Conservation (phyloP, 2,888 invertebrate species). For the Drosophila algonquin region DNA sequence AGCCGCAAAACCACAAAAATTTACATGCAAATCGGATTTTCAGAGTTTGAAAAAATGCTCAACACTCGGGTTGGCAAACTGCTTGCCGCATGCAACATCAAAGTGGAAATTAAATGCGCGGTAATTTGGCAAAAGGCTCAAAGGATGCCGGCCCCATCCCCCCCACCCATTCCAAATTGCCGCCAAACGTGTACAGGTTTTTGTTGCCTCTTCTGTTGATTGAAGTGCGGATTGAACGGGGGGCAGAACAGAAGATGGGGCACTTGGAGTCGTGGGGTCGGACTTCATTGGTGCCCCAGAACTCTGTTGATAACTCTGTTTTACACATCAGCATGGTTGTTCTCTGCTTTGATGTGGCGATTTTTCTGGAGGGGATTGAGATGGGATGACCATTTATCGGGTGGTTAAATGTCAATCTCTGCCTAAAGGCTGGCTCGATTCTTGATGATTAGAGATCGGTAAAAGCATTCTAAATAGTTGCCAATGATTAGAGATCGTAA, state of each 20-base stretch:
- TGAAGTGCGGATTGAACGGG: conserved; percentile 56
- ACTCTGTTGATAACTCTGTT: conserved; percentile 67
- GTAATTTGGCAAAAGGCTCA: conserved; percentile 82
- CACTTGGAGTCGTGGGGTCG: conserved; percentile 33
- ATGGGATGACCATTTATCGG: background rate
- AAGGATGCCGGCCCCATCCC: conserved; percentile 78
- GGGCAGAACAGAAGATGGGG: conserved; percentile 17
- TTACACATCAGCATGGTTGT: conserved; percentile 32
- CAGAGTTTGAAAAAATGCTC: conserved; percentile 32
- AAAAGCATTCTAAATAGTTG: background rate
- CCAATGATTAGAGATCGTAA: conserved; percentile 6
- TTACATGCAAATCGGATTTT: conserved; percentile 66
- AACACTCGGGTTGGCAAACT: conserved; percentile 59
- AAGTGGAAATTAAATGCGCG: conserved; percentile 83
- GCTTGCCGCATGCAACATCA: conserved; percentile 82
- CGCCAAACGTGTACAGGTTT: conserved; percentile 68
- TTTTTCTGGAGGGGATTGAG: background rate
- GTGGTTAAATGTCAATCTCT: background rate
- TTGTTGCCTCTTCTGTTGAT: conserved; percentile 36
- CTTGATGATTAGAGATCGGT: background rate
- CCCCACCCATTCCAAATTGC: conserved; percentile 60
- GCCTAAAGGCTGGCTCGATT: too few relatives aligned
- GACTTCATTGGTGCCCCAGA: conserved; percentile 51
- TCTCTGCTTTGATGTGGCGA: too few relatives aligned
- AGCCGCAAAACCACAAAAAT: conserved; percentile 47